phyloP scores from a whole-genome alignment of 2,113 vertebrate species.

The Ochotona curzoniae region DNA sequence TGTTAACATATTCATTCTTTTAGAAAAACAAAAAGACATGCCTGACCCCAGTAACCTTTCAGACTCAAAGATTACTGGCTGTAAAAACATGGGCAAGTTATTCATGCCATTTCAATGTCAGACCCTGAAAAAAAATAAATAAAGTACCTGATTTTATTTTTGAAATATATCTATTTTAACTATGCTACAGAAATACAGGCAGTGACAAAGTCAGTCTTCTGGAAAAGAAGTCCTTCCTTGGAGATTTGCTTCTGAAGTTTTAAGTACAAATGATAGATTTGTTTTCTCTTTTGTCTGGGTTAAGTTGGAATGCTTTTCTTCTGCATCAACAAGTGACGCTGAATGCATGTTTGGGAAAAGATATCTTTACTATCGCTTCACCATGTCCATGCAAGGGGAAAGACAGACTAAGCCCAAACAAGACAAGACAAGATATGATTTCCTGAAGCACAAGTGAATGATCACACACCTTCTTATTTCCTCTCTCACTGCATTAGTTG shows the following conservation, averaged over 20 bases:
- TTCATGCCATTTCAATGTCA: neutral
- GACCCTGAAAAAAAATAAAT: neutral
- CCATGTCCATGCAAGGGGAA: neutral
- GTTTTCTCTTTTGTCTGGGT: neutral
- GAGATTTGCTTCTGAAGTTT: neutral
- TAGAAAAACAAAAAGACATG: neutral
- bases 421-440: neutral
- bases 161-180: neutral
- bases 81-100: neutral
- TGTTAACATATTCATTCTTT: conserved; percentile 26
- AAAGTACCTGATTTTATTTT: neutral
- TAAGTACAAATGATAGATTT: neutral
- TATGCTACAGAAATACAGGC: neutral
- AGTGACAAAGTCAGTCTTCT: neutral
- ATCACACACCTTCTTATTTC: neutral
- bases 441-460: neutral
- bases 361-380: neutral
- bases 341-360: neutral
- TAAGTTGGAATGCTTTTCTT: neutral
- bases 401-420: neutral
- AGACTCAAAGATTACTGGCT: neutral
- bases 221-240: neutral
- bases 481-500: neutral
- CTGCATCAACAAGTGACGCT: neutral
- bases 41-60: neutral